phyloP scores from a whole-genome alignment of 2,113 vertebrate genomes.

The Grammomys dolichurus region DNA sequence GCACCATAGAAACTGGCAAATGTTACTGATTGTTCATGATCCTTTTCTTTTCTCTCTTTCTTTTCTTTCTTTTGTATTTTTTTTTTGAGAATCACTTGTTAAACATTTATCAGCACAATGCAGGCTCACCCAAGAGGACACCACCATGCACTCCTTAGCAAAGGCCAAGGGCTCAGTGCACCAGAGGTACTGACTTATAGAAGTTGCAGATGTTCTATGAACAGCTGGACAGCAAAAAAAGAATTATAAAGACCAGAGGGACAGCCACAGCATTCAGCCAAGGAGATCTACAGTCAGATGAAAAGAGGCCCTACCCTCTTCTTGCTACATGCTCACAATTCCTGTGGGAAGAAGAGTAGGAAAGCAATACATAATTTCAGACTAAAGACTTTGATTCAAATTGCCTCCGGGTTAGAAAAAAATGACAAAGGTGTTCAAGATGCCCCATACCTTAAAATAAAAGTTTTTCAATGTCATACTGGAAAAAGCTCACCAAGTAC shows the following conservation, averaged over 20 bases:
- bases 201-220: background rate
- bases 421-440: conserved; percentile 46
- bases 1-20: conserved; percentile 23
- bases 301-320: background rate
- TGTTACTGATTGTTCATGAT: conserved; percentile 23
- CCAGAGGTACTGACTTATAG: background rate
- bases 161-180: background rate
- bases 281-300: background rate
- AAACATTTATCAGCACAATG: conserved; percentile 51
- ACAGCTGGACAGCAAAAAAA: background rate
- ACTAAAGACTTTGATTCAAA: conserved; percentile 9
- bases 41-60: background rate
- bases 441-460: conserved; percentile 22
- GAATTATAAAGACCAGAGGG: background rate
- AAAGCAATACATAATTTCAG: conserved; percentile 41
- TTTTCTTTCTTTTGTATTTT: background rate
- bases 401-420: background rate
- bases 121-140: background rate
- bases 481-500: background rate
- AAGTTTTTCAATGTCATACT: conserved; percentile 12
- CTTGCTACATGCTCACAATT: background rate
- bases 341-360: background rate
- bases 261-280: background rate
- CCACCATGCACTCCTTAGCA: background rate
- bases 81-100: background rate